Evolutionary conservation across 2,113 vertebrate species (phyloP).

Genomic region (Pachypanchax playfairii): DNA sequence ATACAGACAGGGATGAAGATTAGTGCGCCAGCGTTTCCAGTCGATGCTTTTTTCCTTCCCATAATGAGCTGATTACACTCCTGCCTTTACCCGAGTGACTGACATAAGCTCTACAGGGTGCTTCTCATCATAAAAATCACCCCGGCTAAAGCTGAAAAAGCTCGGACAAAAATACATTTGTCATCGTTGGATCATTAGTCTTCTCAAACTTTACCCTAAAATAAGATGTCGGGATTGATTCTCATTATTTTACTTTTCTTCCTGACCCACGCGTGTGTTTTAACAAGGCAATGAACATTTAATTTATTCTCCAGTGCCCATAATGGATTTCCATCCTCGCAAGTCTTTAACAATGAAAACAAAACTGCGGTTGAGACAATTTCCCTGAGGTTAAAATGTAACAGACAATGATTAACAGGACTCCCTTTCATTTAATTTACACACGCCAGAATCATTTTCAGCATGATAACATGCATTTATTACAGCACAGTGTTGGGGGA

Average conservation of each 20-base stretch:
- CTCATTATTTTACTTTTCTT: conserved; percentile 19
- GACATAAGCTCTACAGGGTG: conserved; percentile 46
- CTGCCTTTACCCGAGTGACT: conserved; percentile 41
- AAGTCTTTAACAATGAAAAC: conserved; percentile 41
- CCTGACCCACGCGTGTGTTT: conserved; percentile 13
- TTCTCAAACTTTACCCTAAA: conserved; percentile 24
- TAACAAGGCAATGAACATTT: conserved; percentile 35
- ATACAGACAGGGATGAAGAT: conserved; percentile 5
- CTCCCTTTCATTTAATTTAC: conserved; percentile 46
- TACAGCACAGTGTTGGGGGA: neutral
- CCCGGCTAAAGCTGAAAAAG: conserved; percentile 18
- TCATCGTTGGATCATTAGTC: conserved; percentile 48
- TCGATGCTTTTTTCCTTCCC: conserved; percentile 6
- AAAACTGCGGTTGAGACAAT: conserved; percentile 32
- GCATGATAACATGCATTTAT: conserved; percentile 29
- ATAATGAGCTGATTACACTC: conserved; percentile 49
- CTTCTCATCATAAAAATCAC: conserved; percentile 50
- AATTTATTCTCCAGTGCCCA: conserved; percentile 19
- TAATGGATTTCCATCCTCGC: conserved; percentile 33
- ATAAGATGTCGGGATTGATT: conserved; percentile 27
- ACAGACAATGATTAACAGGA: conserved; percentile 40
- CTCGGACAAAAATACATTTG: conserved; percentile 39
- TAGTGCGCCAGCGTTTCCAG: conserved; percentile 6
- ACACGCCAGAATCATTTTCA: conserved; percentile 40
- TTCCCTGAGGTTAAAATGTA: conserved; percentile 44